Conservation (phyloP, 2,113 vertebrate species). For the Scomber scombrus region DNA sequence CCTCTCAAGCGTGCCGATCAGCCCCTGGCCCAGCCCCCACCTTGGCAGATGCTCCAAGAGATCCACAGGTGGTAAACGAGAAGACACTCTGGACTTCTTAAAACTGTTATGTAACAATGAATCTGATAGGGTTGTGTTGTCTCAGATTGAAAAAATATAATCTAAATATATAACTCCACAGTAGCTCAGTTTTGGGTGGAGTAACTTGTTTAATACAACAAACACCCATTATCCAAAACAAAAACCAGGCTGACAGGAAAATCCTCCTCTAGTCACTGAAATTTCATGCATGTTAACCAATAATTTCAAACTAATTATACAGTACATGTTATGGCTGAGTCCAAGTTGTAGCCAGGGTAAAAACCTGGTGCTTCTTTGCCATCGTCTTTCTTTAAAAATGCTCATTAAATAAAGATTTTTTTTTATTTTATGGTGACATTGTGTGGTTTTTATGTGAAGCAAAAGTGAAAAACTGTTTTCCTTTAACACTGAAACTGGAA, state of each 20-base stretch:
- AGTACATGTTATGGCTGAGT: too few relatives aligned
- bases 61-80: conserved; percentile 79
- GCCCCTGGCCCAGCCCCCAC: conserved; percentile 71
- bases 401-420: conserved; percentile 3
- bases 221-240: conserved; percentile 22
- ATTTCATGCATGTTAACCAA: background rate
- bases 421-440: background rate
- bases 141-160: too few relatives aligned
- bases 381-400: conserved; percentile 10
- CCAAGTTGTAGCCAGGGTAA: background rate
- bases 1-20: conserved; percentile 80
- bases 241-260: conserved; percentile 39
- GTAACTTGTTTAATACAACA: conserved; percentile 19
- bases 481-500: background rate
- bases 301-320: background rate
- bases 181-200: conserved; percentile 17
- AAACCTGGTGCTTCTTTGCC: background rate
- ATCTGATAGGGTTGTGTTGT: background rate
- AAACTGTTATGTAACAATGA: conserved; percentile 47
- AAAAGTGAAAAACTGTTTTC: background rate
- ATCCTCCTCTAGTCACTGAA: conserved; percentile 13
- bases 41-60: conserved; percentile 78
- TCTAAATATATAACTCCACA: background rate
- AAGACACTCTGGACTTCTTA: conserved; percentile 19
- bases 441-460: background rate